Base-by-base conservation (phyloP, 1,140 invertebrate genomes). In the Drosophila orena region DNA sequence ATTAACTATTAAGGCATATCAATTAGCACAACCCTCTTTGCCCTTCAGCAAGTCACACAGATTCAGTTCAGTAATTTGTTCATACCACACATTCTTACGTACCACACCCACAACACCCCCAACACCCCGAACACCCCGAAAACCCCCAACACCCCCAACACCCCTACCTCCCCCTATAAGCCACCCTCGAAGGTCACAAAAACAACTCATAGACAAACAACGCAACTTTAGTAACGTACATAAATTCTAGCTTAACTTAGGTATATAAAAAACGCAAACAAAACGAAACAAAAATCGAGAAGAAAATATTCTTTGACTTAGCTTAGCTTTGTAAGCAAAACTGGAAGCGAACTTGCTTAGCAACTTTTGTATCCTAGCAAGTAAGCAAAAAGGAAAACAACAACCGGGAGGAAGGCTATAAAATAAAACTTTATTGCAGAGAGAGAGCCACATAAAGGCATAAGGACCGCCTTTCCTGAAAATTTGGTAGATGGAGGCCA, bases 341-440 rank as follows among this genome's bases (percentile, higher is more conserved):
- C 59, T 61, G 70, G 44, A 58, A 68, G 53, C 58, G 60, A 50
- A 60, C 50, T 62, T 64, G 58, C 56, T 64, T 55, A 44, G 52
- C 56, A 65, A 65, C 65, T 86, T 57, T 76, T 65, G 49, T 65
- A 72, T 47, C 60, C 46, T 54, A 61, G 68, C 77, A 81, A 81
- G 64, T 72, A 78, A 66, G 60, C 40, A 71, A 70, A 73, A 84
- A 57, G 53, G 52, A 75, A 40, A 52, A 75, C 49, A 40, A 52
- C 53, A 66, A 68, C 47, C 40, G 49, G 34, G 53, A 77, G 49
- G 61, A 55, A 54, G 75, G 73, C 70, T 75, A 77, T 71, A 79
- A 84, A 89, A 73, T 89, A 73, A 84, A 88, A 89, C 84, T 88
- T 79, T 88, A 79, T 89, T 89, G 53, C 84, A 88, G 83, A 69